Percentiles rank a stretch among this genome's conserved stretches.
Evolutionary conservation across 2,888 invertebrate species (phyloP).

Genomic region (Brachynemurus nebulosus): DNA sequence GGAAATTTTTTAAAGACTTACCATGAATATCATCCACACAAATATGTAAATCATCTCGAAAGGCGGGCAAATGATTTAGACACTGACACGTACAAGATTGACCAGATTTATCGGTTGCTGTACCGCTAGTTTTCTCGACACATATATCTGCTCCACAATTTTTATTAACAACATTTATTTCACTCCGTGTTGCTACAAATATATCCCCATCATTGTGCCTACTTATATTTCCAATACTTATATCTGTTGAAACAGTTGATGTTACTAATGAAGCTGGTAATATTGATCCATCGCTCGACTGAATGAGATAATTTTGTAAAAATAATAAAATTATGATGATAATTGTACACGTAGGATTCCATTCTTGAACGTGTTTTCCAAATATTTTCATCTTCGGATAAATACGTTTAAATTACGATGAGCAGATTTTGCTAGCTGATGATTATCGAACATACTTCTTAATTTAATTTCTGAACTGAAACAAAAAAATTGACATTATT

Average conservation of each 20-base stretch:
- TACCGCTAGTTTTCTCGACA: conserved; percentile 52
- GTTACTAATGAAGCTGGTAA: neutral
- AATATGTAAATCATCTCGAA: conserved; percentile 70
- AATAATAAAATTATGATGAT: no score
- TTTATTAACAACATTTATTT: conserved; percentile 27
- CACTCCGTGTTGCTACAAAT: conserved; percentile 4
- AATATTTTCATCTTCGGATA: no score
- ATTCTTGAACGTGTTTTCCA: no score
- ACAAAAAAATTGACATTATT: no score
- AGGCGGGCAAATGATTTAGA: conserved; percentile 58
- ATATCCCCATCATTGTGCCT: conserved; percentile 6
- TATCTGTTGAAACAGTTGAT: neutral
- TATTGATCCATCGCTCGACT: no score
- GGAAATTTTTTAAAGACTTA: conserved; percentile 34
- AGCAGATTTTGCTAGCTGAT: no score
- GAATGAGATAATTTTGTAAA: no score
- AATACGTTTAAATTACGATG: no score
- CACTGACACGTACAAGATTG: conserved; percentile 63
- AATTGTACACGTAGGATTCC: no score
- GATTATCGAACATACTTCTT: no score
- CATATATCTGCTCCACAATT: conserved; percentile 49
- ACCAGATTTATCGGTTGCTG: conserved; percentile 34
- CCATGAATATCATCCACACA: conserved; percentile 80
- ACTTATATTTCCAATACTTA: conserved; percentile 5
- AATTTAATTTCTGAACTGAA: no score